Evolutionary conservation across 2,113 vertebrate genomes (phyloP).

Genomic region (Agelaius phoeniceus): DNA sequence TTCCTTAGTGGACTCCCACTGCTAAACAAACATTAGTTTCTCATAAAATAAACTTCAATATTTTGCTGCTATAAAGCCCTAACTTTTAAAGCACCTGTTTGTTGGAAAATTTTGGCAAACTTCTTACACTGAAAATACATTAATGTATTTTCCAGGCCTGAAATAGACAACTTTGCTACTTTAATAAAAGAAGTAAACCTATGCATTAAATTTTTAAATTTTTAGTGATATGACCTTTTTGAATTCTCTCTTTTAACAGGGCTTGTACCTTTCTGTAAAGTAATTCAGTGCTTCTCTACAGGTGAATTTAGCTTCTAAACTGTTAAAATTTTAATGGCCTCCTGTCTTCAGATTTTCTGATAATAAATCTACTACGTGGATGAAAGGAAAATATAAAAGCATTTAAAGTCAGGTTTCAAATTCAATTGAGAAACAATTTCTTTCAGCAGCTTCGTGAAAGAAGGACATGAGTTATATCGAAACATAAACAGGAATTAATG

Average conservation of each 20-base stretch:
- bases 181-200: slow-evolving; percentile 47
- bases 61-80: neutral
- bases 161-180: slow-evolving; percentile 14
- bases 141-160: neutral
- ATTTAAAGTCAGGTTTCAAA: slow-evolving; percentile 37
- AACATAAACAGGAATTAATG: neutral
- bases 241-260: slow-evolving; percentile 40
- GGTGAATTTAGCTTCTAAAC: slow-evolving; percentile 66
- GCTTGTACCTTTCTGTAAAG: slow-evolving; percentile 55
- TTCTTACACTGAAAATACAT: neutral
- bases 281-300: slow-evolving; percentile 54
- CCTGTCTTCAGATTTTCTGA: slow-evolving; percentile 57
- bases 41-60: neutral
- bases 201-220: slow-evolving; percentile 68
- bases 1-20: neutral
- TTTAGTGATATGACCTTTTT: slow-evolving; percentile 27
- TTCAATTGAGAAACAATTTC: slow-evolving; percentile 55
- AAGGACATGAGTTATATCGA: neutral
- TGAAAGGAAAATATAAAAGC: slow-evolving; percentile 53
- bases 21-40: neutral
- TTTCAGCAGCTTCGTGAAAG: neutral
- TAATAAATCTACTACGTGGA: slow-evolving; percentile 51
- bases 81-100: neutral
- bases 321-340: slow-evolving; percentile 75
- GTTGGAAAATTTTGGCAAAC: neutral